Percentiles rank a stretch among this genome's conserved stretches.
phyloP scores from a whole-genome alignment of 2,797 vertebrate genomes.

The Capromys pilorides region DNA sequence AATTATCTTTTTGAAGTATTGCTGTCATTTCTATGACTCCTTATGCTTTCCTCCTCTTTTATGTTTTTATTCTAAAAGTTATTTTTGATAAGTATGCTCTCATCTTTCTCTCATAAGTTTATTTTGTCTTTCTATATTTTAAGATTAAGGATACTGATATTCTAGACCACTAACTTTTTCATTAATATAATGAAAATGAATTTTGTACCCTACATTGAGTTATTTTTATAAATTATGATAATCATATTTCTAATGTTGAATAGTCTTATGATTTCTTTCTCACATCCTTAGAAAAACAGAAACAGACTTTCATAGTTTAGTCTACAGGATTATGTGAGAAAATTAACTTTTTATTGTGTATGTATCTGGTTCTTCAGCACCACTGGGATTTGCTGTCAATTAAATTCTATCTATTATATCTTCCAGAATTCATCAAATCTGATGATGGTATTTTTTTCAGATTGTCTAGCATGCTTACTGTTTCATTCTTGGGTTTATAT shows the following conservation, averaged over 20 bases:
- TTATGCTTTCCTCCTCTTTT: background rate
- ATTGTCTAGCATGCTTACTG: background rate
- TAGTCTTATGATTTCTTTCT: conserved; percentile 20
- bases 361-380: background rate
- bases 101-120: background rate
- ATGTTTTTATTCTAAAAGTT: conserved; percentile 27
- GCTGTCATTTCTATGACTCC: background rate
- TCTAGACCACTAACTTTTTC: conserved; percentile 2
- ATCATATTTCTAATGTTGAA: conserved; percentile 1
- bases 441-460: background rate
- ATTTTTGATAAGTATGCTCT: conserved; percentile 10
- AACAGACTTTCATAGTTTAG: background rate
- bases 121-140: background rate
- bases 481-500: conserved; percentile 34
- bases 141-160: background rate
- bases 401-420: conserved; percentile 29
- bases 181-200: background rate
- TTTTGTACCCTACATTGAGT: background rate
- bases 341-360: conserved; percentile 19
- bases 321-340: background rate
- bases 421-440: conserved; percentile 9
- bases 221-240: conserved; percentile 10
- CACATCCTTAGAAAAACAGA: background rate
- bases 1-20: background rate
- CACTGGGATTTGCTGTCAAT: background rate